These are phyloP conservation scores for Potorous gilbertii DNA, from an alignment of 2,797 vertebrate genomes.

Conservation along the genomic window DNA sequence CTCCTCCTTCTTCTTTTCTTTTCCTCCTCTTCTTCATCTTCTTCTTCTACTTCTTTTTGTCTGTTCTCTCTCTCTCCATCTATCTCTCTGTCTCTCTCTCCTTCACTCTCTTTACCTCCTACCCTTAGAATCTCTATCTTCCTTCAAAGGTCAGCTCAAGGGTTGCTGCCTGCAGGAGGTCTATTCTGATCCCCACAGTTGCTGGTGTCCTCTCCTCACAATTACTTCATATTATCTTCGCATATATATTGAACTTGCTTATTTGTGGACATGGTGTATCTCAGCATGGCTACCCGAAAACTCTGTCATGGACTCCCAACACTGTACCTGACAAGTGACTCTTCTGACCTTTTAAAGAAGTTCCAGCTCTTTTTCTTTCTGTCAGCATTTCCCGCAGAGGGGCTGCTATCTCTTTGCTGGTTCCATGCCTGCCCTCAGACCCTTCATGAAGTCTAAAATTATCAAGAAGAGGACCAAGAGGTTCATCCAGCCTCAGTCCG, in stretches of 20 bases:
- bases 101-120: background rate
- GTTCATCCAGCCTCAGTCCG: too few relatives aligned
- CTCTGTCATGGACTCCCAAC: background rate
- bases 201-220: background rate
- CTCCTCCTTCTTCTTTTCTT: background rate
- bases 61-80: background rate
- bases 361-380: background rate
- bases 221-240: background rate
- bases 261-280: background rate
- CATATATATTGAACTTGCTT: background rate
- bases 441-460: too few relatives aligned
- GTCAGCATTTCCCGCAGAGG: too few relatives aligned
- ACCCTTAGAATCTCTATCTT: background rate
- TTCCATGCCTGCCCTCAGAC: too few relatives aligned
- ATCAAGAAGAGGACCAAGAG: too few relatives aligned
- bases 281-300: background rate
- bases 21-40: too few relatives aligned
- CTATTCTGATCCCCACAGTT: background rate
- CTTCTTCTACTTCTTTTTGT: rapidly evolving
- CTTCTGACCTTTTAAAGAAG: background rate
- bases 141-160: background rate
- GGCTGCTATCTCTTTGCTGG: too few relatives aligned
- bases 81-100: background rate
- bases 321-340: background rate
- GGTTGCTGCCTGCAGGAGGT: background rate